A percentile compares a stretch with the other conserved stretches of the same genome.
phyloP scores from a whole-genome alignment of 2,797 vertebrate species.

The Denticeps clupeoides region DNA sequence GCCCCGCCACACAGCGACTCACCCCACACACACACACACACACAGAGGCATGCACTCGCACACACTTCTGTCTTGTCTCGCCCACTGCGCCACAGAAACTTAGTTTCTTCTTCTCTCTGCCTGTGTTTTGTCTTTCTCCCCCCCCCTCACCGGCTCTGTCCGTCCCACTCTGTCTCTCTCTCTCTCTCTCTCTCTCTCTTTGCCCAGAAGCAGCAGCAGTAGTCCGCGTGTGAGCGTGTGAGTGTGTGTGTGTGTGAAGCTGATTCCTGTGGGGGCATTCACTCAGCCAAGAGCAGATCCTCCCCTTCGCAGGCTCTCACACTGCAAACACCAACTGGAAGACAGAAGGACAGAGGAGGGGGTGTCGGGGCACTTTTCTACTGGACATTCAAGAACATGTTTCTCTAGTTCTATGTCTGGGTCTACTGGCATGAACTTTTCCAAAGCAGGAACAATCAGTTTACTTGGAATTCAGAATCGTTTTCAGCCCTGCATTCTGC shows the following conservation, averaged over 20 bases:
- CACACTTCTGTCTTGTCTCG: not conserved
- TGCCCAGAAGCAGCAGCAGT: not conserved
- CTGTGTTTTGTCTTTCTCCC: not conserved
- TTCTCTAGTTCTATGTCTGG: too few relatives aligned
- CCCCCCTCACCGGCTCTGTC: constrained; percentile 7
- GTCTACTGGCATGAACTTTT: too few relatives aligned
- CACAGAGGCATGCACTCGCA: not conserved
- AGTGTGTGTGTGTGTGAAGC: constrained; percentile 14
- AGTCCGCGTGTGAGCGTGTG: not conserved
- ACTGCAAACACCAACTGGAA: constrained; percentile 15
- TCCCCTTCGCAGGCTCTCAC: constrained; percentile 30
- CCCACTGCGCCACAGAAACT: not conserved
- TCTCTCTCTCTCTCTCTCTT: not conserved
- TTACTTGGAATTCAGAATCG: too few relatives aligned
- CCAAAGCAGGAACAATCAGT: too few relatives aligned
- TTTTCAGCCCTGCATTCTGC: too few relatives aligned
- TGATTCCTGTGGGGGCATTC: constrained; percentile 24
- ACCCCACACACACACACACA: too few relatives aligned
- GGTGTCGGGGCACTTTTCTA: too few relatives aligned
- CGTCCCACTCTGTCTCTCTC: constrained; percentile 5
- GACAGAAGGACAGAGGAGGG: not conserved
- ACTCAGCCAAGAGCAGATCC: constrained; percentile 26
- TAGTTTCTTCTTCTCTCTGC: not conserved
- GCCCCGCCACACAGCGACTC: constrained; percentile 5
- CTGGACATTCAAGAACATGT: too few relatives aligned